Evolutionary conservation across 1,140 invertebrate genomes (phyloP).

Genomic region (Achatina immaculata): DNA sequence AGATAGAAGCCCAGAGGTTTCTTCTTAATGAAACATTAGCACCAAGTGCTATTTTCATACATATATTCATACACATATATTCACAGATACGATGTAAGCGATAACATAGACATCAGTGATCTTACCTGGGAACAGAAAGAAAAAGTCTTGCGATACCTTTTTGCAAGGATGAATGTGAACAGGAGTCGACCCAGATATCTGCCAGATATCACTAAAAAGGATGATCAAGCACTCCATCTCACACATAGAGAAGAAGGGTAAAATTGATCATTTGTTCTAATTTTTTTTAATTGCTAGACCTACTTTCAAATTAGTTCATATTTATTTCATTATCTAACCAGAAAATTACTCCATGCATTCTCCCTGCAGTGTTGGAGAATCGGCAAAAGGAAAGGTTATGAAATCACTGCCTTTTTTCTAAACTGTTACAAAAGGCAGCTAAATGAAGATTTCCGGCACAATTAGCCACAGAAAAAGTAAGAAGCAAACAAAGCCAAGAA

Average conservation of each 20-base stretch:
- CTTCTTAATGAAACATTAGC: too few species aligned
- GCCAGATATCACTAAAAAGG: slow-evolving; percentile 50
- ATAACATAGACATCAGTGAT: slow-evolving; percentile 68
- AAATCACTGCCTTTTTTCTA: background rate
- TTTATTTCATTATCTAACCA: background rate
- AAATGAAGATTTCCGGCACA: too few species aligned
- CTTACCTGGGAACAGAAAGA: slow-evolving; percentile 72
- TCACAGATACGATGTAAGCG: slow-evolving; percentile 58
- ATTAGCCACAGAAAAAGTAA: too few species aligned
- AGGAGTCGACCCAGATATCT: slow-evolving; percentile 36
- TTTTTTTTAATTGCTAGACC: background rate
- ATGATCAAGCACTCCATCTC: slow-evolving; percentile 44
- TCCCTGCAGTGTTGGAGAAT: background rate
- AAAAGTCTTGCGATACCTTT: slow-evolving; percentile 67
- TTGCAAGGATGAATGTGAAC: slow-evolving; percentile 69
- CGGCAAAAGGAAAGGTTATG: background rate
- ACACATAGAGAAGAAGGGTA: slow-evolving; percentile 44
- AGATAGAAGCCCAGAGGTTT: too few species aligned
- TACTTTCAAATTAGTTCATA: background rate
- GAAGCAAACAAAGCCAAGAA: too few species aligned
- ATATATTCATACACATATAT: too few species aligned
- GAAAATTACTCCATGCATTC: background rate
- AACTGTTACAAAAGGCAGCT: background rate
- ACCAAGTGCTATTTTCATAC: too few species aligned
- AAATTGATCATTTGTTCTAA: background rate